Conservation (phyloP, 2,797 vertebrate species). For the Gymnothorax javanicus region DNA sequence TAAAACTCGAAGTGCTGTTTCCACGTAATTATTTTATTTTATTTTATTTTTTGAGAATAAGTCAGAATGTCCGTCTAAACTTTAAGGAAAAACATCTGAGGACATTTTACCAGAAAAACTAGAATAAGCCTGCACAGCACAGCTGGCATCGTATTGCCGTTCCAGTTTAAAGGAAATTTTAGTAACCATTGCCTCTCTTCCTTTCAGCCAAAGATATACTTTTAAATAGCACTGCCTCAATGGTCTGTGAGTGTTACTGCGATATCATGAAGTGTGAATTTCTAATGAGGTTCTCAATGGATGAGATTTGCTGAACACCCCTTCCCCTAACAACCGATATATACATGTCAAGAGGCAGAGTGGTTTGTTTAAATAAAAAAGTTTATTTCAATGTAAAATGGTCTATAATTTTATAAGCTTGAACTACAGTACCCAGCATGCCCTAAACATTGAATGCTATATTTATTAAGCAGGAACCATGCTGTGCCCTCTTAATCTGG, state of each 20-base stretch:
- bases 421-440: slow-evolving; percentile 81
- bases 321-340: background rate
- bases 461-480: slow-evolving; percentile 79
- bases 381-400: slow-evolving; percentile 83
- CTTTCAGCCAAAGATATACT: background rate
- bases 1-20: background rate
- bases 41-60: background rate
- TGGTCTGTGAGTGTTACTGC: background rate
- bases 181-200: background rate
- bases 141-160: too few species aligned
- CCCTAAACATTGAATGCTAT: slow-evolving; percentile 81
- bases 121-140: too few species aligned
- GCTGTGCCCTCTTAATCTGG: slow-evolving; percentile 62
- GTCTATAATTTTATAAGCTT: slow-evolving; percentile 74
- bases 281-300: background rate
- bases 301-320: background rate
- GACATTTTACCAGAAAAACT: background rate
- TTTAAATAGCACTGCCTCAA: background rate
- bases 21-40: background rate
- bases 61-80: background rate
- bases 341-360: slow-evolving; percentile 12
- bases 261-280: background rate
- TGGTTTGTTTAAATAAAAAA: slow-evolving; percentile 71
- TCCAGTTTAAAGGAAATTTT: background rate
- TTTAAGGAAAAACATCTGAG: background rate